Base-by-base conservation (phyloP, 2,113 vertebrate species). In the Ellobius talpinus region DNA sequence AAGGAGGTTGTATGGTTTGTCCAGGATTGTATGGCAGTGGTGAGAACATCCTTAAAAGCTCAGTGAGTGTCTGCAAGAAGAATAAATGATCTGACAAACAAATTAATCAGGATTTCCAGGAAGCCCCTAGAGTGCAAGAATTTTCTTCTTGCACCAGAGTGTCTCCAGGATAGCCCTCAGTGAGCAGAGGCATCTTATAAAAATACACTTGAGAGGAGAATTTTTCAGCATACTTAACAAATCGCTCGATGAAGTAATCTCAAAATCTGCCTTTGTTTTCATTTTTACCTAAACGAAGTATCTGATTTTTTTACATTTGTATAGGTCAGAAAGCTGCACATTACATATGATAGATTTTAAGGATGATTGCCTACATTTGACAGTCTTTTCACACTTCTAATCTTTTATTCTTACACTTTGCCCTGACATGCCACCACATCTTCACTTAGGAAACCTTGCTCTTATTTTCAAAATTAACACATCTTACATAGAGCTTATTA, bases 41-140 rank as follows among this genome's bases (percentile, higher is more conserved):
- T 58, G 24, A 42, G 50, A 23, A 77, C 33, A 73, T 66, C 63
- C 33, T 14, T 66, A 77, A 79, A 73, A 72, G 19, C 5, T 94
- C 52, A 70, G 33, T 52, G 24, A 70, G 33, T 70, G 23, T 52
- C 45, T 87, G 7, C n/a, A 33, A 68, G 33, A 86, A 68, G 45
- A 93, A 95, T 79, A 87, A 94, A 68, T 92, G 10, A 77, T 87
- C 72, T 87, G 16, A 90, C 4, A 33, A 79, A 84, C 89, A 19
- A 73, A 86, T 77, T 81, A n/a, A 50, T 89, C 26, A 47, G 12
- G 63, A 81, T 89, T 7, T 81, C 45, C n/a, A n/a, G 66, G 55
- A 84, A 96, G 19, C 23, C 50, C 39, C 82, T 72, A 50, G 63
- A 12, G 63, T 86, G 29, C 4, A 74, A n/a, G 24, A 58, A 42